Percentiles rank a stretch among this genome's conserved stretches.
Conservation (phyloP, 2,113 vertebrate species). For the Burhinus bistriatus region DNA sequence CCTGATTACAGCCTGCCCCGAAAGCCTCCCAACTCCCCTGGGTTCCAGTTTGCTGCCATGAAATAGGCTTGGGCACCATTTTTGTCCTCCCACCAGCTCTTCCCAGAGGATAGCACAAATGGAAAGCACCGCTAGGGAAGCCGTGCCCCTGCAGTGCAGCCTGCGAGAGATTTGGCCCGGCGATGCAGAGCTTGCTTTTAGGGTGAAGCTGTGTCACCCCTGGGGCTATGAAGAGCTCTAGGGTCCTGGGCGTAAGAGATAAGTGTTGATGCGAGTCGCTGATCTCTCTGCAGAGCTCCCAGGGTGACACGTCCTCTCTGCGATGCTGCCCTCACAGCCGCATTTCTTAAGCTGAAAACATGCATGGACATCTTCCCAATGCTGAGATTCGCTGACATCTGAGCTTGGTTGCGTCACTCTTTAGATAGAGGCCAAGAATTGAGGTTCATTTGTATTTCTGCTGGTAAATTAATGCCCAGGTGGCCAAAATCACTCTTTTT, state of each 20-base stretch:
- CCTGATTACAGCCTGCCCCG: neutral
- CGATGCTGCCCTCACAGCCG: fast-evolving
- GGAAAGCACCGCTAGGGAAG: neutral
- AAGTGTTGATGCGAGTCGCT: neutral
- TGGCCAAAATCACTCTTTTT: neutral
- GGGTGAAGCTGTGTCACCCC: neutral
- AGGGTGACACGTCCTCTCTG: fast-evolving
- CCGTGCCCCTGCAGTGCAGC: fast-evolving
- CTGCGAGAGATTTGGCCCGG: fast-evolving
- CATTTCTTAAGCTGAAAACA: neutral
- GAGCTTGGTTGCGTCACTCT: neutral
- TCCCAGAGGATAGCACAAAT: neutral
- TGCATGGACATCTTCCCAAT: neutral
- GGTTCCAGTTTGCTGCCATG: neutral
- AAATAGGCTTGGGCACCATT: neutral
- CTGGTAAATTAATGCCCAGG: neutral
- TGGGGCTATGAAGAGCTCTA: neutral
- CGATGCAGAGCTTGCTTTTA: neutral
- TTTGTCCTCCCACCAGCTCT: neutral
- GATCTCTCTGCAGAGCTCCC: neutral
- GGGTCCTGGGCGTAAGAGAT: neutral
- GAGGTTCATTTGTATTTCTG: neutral
- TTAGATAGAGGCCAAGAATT: neutral
- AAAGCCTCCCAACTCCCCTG: neutral
- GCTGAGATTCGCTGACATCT: fast-evolving